These are phyloP conservation scores for Phaethornis superciliosus DNA, from an alignment of 2,113 vertebrate genomes.

Conservation along the genomic window DNA sequence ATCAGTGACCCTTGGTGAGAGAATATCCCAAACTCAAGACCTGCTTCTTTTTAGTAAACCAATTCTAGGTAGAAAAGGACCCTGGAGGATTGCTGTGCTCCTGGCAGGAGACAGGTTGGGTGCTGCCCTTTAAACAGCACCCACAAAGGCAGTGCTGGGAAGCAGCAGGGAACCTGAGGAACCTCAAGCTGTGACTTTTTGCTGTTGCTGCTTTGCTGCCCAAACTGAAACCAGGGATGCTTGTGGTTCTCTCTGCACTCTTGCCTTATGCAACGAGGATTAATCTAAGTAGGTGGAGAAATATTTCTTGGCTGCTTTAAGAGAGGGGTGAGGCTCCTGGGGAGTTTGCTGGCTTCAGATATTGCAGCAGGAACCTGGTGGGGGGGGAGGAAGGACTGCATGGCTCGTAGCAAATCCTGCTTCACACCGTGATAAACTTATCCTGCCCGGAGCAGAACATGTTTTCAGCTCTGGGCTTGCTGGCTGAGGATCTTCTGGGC, in stretches of 20 bases:
- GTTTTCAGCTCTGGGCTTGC: neutral
- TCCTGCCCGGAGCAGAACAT: neutral
- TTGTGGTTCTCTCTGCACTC: neutral
- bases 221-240: neutral
- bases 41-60: neutral
- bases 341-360: neutral
- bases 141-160: accelerated
- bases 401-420: neutral
- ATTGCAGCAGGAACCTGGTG: neutral
- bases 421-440: neutral
- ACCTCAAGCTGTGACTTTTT: neutral
- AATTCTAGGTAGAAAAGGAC: accelerated
- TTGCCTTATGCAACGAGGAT: constrained; percentile 23
- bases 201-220: neutral
- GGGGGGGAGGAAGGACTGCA: neutral
- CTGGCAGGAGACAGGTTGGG: neutral
- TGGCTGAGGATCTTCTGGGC: accelerated
- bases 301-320: constrained; percentile 4
- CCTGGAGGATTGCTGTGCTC: accelerated
- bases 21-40: accelerated
- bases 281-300: neutral
- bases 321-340: neutral
- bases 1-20: neutral
- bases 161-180: neutral
- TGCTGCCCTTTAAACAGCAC: neutral